Conservation (phyloP, 2,113 vertebrate genomes). For the Dromiciops gliroides region DNA sequence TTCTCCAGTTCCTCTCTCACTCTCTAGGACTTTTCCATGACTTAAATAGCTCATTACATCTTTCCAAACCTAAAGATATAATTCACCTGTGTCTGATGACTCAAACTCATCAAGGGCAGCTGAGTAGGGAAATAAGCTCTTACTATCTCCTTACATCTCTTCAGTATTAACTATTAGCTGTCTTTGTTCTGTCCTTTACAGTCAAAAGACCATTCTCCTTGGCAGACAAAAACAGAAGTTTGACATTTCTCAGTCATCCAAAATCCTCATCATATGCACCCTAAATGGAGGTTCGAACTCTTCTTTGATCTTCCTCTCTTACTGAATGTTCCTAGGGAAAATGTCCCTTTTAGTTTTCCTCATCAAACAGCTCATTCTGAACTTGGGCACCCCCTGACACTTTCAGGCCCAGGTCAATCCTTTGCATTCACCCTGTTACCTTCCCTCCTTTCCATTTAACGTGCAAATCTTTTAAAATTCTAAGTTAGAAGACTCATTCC, state of each 20-base stretch:
- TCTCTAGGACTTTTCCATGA: not conserved
- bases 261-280: not conserved
- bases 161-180: not conserved
- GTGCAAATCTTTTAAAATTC: not conserved
- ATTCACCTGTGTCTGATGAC: not conserved
- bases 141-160: not conserved
- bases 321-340: not conserved
- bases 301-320: not conserved
- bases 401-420: not conserved
- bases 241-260: not conserved
- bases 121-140: not conserved
- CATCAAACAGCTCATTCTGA: not conserved
- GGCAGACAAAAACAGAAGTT: not conserved
- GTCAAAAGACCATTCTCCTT: not conserved
- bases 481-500: not conserved
- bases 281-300: not conserved
- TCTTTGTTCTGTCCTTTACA: not conserved
- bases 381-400: not conserved
- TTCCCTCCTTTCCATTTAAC: not conserved
- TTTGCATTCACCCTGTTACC: not conserved
- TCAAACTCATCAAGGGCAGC: not conserved
- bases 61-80: not conserved
- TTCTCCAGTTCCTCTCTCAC: not conserved
- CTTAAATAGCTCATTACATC: not conserved
- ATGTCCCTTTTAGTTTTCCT: not conserved